phyloP scores from a whole-genome alignment of 1,140 invertebrate species.

The Caenorhabditis brenneri region DNA sequence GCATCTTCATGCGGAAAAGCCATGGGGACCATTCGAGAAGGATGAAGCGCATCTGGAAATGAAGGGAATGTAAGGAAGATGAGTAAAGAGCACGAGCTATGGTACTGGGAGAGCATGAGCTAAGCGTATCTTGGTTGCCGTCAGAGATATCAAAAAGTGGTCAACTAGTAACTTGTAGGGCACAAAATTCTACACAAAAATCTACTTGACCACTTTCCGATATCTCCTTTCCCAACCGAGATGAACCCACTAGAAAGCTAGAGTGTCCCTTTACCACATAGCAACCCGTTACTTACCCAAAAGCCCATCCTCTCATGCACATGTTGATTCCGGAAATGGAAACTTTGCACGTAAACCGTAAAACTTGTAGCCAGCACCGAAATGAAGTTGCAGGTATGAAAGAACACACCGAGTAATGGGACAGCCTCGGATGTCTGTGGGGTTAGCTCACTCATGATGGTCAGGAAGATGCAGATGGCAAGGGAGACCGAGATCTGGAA shows the following conservation, averaged over 20 bases:
- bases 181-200: too few species aligned
- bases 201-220: too few species aligned
- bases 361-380: constrained; percentile 61
- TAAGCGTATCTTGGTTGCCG: too few species aligned
- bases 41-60: constrained; percentile 64
- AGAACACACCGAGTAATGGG: constrained; percentile 83
- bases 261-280: too few species aligned
- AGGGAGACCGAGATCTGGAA: constrained; percentile 74
- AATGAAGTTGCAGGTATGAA: constrained; percentile 63
- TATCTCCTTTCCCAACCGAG: too few species aligned
- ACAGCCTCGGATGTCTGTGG: constrained; percentile 95
- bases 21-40: constrained; percentile 61
- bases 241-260: too few species aligned
- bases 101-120: too few species aligned
- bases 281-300: too few species aligned
- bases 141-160: too few species aligned
- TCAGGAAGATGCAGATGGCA: constrained; percentile 71
- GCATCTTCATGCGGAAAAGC: constrained; percentile 60
- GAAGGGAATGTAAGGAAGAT: too few species aligned
- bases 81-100: too few species aligned
- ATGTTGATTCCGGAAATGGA: constrained; percentile 60
- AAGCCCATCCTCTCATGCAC: constrained; percentile 60
- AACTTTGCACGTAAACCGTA: constrained; percentile 65
- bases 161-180: too few species aligned
- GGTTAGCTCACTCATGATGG: constrained; percentile 77